These are phyloP conservation scores for Agrochola litura DNA, from an alignment of 2,888 invertebrate genomes.

Conservation along the genomic window DNA sequence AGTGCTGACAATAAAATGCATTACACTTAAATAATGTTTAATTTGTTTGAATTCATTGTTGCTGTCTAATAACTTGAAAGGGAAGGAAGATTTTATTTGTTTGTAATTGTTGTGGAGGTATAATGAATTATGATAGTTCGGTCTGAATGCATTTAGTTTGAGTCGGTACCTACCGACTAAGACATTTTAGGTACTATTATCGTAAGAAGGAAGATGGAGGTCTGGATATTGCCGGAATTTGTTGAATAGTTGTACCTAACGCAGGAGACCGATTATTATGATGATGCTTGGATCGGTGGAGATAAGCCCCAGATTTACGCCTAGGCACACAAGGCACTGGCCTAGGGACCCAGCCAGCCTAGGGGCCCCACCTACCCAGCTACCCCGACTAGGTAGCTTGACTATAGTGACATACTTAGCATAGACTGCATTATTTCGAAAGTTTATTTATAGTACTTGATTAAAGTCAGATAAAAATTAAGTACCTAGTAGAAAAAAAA, in stretches of 20 bases:
- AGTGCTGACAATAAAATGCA: constrained; percentile 70
- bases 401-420: too few relatives aligned
- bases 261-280: background rate
- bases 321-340: too few relatives aligned
- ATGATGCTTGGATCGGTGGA: background rate
- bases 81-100: constrained; percentile 1
- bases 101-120: constrained; percentile 26
- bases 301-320: too few relatives aligned
- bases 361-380: too few relatives aligned
- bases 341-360: too few relatives aligned
- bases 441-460: too few relatives aligned
- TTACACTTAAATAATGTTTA: constrained; percentile 66
- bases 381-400: too few relatives aligned
- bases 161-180: background rate
- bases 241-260: background rate
- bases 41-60: constrained; percentile 67
- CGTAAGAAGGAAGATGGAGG: background rate
- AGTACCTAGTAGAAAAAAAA: too few relatives aligned
- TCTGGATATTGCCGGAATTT: background rate
- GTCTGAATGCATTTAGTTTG: background rate
- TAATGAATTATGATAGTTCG: constrained; percentile 10
- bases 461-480: too few relatives aligned
- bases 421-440: too few relatives aligned
- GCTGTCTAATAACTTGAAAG: constrained; percentile 55
- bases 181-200: too few relatives aligned